phyloP scores from a whole-genome alignment of 2,888 invertebrate genomes.

The Cephus runcator region DNA sequence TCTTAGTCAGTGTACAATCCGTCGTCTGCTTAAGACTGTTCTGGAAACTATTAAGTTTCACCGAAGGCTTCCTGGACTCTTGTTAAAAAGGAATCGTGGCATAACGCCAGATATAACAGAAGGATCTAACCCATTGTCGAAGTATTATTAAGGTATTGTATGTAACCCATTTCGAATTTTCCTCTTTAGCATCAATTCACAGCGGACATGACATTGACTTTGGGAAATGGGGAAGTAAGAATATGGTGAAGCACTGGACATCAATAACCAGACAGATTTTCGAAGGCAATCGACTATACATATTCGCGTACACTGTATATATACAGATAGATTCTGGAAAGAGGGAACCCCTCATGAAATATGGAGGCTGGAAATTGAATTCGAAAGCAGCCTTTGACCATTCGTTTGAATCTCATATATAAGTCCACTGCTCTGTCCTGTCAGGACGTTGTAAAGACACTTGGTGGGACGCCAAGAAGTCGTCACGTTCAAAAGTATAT shows the following conservation, averaged over 20 bases:
- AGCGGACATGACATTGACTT: not conserved
- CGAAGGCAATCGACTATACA: not conserved
- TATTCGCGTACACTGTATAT: not conserved
- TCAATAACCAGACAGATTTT: not conserved
- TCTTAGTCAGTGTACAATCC: not conserved
- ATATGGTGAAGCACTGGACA: not conserved
- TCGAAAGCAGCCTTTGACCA: not conserved
- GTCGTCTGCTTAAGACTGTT: not conserved
- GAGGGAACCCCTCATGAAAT: not conserved
- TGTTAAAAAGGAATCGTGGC: not conserved
- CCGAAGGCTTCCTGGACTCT: not conserved
- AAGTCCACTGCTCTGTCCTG: not conserved
- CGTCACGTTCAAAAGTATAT: not conserved
- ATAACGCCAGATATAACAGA: not conserved
- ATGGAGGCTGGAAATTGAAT: constrained; percentile 9
- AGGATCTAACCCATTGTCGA: not conserved
- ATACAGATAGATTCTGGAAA: not conserved
- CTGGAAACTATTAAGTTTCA: not conserved
- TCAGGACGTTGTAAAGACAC: not conserved
- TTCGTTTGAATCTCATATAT: not conserved
- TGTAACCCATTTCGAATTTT: not conserved
- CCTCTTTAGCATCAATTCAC: not conserved
- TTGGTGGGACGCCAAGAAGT: not conserved
- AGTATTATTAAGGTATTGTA: not conserved
- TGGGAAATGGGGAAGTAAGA: not conserved